A percentile compares a stretch with the other conserved stretches of the same genome.
phyloP scores from a whole-genome alignment of 2,113 vertebrate genomes.

The Apeltes quadracus region DNA sequence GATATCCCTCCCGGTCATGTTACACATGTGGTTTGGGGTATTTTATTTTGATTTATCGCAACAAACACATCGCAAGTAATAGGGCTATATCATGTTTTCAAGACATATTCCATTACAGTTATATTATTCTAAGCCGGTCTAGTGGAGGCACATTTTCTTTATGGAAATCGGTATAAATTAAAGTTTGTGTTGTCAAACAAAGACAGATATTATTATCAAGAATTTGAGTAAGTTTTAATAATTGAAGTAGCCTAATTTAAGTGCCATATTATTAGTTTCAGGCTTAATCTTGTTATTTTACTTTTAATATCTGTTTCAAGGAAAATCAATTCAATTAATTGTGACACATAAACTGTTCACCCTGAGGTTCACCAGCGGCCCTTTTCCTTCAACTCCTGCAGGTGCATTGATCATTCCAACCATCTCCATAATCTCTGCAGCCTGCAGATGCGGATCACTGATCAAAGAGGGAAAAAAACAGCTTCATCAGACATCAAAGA shows the following conservation, averaged over 20 bases:
- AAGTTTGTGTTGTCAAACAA: neutral
- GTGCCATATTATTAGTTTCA: no score
- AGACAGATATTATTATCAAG: neutral
- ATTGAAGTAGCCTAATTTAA: neutral
- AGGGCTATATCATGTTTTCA: neutral
- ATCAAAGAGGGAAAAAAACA: slow-evolving; percentile 61
- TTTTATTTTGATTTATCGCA: slow-evolving; percentile 10
- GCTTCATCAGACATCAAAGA: slow-evolving; percentile 52
- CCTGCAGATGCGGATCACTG: slow-evolving; percentile 58
- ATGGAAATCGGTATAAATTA: neutral
- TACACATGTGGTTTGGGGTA: slow-evolving; percentile 10
- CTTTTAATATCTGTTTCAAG: neutral
- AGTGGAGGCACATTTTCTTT: neutral
- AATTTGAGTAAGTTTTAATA: neutral
- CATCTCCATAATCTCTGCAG: slow-evolving; percentile 35
- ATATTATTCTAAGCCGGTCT: slow-evolving; percentile 1
- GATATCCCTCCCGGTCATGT: slow-evolving; percentile 5
- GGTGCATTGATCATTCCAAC: slow-evolving; percentile 47
- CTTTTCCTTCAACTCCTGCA: slow-evolving; percentile 45
- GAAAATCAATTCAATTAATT: neutral
- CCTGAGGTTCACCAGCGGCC: slow-evolving; percentile 4
- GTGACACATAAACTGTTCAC: neutral
- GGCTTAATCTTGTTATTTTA: no score
- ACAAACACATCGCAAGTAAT: neutral
- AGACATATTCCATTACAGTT: neutral